These are phyloP conservation scores for Cynodonichthys magdalenae DNA, from an alignment of 2,797 vertebrate species.

Conservation along the genomic window DNA sequence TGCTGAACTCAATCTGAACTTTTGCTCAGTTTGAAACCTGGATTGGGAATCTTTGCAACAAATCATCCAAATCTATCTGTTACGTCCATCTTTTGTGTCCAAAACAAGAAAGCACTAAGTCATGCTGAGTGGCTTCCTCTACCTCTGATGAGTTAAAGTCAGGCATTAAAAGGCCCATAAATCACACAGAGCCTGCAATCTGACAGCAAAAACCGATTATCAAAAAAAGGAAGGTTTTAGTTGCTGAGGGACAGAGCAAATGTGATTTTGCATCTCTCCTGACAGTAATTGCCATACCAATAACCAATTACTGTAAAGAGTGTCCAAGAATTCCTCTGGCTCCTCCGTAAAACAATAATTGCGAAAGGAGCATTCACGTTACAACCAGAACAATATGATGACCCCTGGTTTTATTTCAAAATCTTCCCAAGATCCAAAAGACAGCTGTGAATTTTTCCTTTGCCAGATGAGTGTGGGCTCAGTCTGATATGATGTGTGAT, in stretches of 20 bases:
- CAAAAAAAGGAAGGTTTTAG: conserved; percentile 42
- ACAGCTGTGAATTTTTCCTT: conserved; percentile 69
- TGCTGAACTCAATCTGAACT: neutral
- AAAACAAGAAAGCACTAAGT: conserved; percentile 40
- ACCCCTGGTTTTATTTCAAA: conserved; percentile 72
- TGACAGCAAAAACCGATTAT: conserved; percentile 50
- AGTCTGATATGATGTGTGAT: conserved; percentile 68
- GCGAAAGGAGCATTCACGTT: conserved; percentile 56
- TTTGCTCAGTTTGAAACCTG: neutral
- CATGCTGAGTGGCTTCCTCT: conserved; percentile 47
- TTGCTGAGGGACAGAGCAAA: conserved; percentile 43
- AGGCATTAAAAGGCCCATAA: conserved; percentile 54
- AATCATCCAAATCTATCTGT: neutral
- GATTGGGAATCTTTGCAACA: neutral
- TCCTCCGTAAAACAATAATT: conserved; percentile 64
- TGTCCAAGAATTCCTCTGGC: conserved; percentile 64
- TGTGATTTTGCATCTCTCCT: conserved; percentile 55
- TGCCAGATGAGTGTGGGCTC: conserved; percentile 62
- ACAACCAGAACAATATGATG: conserved; percentile 66
- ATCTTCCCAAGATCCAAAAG: conserved; percentile 53
- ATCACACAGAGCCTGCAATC: conserved; percentile 47
- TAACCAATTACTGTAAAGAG: conserved; percentile 70
- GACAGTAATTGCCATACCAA: conserved; percentile 72
- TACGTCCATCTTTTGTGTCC: conserved; percentile 2
- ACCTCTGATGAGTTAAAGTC: conserved; percentile 52